These are phyloP conservation scores for Pteria penguin DNA, from an alignment of 2,888 invertebrate genomes.

Conservation along the genomic window DNA sequence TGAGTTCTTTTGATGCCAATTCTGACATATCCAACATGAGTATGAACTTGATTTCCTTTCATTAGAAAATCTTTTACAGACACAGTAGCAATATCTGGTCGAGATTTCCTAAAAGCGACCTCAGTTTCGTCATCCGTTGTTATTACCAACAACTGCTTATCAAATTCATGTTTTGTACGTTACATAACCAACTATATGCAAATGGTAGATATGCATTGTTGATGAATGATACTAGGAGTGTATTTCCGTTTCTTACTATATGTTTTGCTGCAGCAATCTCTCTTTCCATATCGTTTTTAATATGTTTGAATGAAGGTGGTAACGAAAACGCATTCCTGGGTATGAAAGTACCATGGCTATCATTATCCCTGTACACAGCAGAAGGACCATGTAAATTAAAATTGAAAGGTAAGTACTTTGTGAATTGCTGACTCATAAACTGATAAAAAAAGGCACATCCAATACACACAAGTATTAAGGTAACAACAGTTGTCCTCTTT, in stretches of 20 bases:
- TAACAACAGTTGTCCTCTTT: no score
- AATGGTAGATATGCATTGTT: constrained; percentile 65
- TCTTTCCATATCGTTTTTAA: not conserved
- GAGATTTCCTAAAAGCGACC: constrained; percentile 50
- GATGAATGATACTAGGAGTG: constrained; percentile 60
- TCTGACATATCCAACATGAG: constrained; percentile 62
- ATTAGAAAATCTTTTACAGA: constrained; percentile 40
- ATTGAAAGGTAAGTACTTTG: no score
- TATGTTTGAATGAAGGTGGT: no score
- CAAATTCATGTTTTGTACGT: constrained; percentile 61
- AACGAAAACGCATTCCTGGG: no score
- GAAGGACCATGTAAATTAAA: no score
- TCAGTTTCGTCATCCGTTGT: constrained; percentile 59
- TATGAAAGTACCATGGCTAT: no score
- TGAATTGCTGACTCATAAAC: no score
- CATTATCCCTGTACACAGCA: no score
- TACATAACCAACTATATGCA: constrained; percentile 65
- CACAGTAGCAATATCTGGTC: constrained; percentile 59
- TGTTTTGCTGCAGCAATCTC: constrained; percentile 44
- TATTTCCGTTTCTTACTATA: constrained; percentile 35
- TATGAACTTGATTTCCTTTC: constrained; percentile 60
- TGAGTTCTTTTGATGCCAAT: constrained; percentile 62
- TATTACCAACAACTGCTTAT: constrained; percentile 60
- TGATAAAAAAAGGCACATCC: no score
- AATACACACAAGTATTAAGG: no score